Conservation (phyloP, 2,113 vertebrate genomes). For the Phrynocephalus versicolor region DNA sequence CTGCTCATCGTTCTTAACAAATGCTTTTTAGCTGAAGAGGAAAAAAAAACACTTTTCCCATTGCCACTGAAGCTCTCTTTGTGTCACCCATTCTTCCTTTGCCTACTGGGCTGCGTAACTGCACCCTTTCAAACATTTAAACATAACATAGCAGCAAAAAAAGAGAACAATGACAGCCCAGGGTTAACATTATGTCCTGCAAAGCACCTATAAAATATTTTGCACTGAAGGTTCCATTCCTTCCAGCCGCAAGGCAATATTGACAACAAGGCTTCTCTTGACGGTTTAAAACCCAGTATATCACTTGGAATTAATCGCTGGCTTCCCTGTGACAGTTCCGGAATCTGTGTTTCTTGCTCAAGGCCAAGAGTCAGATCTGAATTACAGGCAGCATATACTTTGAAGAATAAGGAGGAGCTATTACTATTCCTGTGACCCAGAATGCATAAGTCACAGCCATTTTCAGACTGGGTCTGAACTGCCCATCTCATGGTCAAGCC, state of each 20-base stretch:
- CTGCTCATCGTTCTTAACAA: not conserved
- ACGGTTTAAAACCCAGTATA: not conserved
- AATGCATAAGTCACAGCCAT: not conserved
- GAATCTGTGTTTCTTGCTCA: not conserved
- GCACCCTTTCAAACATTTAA: constrained; percentile 22
- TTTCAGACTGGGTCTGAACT: not conserved
- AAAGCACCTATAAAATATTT: accelerated
- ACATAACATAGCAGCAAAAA: not conserved
- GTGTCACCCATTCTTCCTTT: constrained; percentile 5
- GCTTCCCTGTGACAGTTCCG: not conserved
- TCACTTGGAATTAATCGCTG: not conserved
- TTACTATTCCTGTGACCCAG: not conserved
- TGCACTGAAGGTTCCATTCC: accelerated
- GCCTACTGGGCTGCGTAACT: not conserved
- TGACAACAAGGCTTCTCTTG: not conserved
- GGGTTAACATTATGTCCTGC: constrained; percentile 14
- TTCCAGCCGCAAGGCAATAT: not conserved
- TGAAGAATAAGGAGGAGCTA: not conserved
- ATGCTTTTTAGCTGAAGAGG: constrained; percentile 25
- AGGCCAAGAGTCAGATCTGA: not conserved
- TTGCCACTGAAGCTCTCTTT: not conserved
- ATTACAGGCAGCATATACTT: not conserved
- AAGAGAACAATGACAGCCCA: not conserved
- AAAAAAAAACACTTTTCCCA: constrained; percentile 21
- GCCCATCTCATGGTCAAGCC: not conserved